These are phyloP conservation scores for Drosophila serrata DNA, from an alignment of 1,140 invertebrate species.

Conservation along the genomic window DNA sequence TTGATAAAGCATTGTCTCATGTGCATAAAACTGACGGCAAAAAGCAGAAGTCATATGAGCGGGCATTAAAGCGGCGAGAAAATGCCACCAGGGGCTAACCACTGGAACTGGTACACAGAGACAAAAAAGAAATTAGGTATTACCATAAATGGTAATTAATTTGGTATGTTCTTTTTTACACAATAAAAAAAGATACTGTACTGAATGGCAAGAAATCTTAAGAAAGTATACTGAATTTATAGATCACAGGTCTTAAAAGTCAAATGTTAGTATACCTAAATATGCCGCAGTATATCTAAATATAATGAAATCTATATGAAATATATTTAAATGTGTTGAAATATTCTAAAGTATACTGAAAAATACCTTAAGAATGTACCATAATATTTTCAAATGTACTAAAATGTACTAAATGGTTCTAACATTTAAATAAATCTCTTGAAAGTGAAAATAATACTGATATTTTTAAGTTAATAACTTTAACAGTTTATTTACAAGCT, in stretches of 20 bases:
- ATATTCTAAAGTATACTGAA: background rate
- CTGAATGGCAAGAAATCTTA: too few relatives aligned
- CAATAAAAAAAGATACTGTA: background rate
- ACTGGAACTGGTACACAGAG: slow-evolving; percentile 12
- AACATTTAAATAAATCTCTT: too few relatives aligned
- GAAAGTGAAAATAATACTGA: too few relatives aligned
- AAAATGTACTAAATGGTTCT: too few relatives aligned
- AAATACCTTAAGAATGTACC: too few relatives aligned
- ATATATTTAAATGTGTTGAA: background rate
- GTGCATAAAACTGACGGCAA: slow-evolving; percentile 62
- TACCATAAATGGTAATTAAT: background rate
- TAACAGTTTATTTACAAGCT: too few relatives aligned
- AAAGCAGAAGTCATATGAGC: slow-evolving; percentile 63
- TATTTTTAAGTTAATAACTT: too few relatives aligned
- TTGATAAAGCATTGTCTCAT: slow-evolving; percentile 78
- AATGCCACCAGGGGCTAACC: slow-evolving; percentile 19
- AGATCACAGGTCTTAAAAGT: background rate
- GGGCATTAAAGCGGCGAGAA: slow-evolving; percentile 49
- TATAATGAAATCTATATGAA: too few relatives aligned
- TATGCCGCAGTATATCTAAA: background rate
- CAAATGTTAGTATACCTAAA: background rate
- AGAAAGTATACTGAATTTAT: background rate
- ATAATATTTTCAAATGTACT: too few relatives aligned
- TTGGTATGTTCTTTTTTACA: too few relatives aligned
- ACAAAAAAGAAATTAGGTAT: background rate